phyloP scores from a whole-genome alignment of 2,888 invertebrate species.

The Pterostichus niger region DNA sequence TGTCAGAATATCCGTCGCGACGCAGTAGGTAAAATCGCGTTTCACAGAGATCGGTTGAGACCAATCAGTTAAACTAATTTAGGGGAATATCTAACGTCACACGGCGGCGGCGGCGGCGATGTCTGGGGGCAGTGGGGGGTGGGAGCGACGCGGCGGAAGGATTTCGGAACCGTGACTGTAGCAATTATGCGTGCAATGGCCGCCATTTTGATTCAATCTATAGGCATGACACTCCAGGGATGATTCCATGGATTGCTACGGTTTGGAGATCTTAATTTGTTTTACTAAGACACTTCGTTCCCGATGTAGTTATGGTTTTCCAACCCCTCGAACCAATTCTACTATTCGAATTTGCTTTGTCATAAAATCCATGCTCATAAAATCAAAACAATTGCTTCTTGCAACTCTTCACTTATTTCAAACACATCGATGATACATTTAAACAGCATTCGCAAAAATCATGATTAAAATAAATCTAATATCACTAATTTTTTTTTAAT shows the following conservation, averaged over 20 bases:
- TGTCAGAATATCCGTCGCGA: conserved; percentile 23
- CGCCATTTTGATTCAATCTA: conserved; percentile 81
- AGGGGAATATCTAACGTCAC: conserved; percentile 65
- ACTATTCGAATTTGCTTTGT: conserved; percentile 6
- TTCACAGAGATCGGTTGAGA: conserved; percentile 61
- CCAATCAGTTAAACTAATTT: conserved; percentile 67
- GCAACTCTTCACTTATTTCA: not conserved
- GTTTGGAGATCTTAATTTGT: conserved; percentile 75
- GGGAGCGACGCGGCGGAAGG: conserved; percentile 34
- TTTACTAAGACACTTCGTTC: conserved; percentile 70
- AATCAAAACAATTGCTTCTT: conserved; percentile 7
- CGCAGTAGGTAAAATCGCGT: conserved; percentile 40
- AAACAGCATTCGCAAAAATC: too few species aligned
- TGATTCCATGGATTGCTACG: conserved; percentile 72
- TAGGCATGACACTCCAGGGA: conserved; percentile 82
- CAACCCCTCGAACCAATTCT: conserved; percentile 26
- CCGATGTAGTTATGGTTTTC: conserved; percentile 55
- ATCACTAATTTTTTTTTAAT: too few species aligned
- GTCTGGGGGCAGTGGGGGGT: conserved; percentile 5
- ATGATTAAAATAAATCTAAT: too few species aligned
- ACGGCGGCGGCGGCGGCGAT: conserved; percentile 22
- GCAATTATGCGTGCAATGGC: conserved; percentile 76
- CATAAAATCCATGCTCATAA: not conserved
- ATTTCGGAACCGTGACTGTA: conserved; percentile 69
- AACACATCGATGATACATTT: too few species aligned